A percentile compares a stretch with the other conserved stretches of the same genome.
phyloP scores from a whole-genome alignment of 30 jellyfish, hydroid and myxozoan genomes.

The Rhopilema esculentum region DNA sequence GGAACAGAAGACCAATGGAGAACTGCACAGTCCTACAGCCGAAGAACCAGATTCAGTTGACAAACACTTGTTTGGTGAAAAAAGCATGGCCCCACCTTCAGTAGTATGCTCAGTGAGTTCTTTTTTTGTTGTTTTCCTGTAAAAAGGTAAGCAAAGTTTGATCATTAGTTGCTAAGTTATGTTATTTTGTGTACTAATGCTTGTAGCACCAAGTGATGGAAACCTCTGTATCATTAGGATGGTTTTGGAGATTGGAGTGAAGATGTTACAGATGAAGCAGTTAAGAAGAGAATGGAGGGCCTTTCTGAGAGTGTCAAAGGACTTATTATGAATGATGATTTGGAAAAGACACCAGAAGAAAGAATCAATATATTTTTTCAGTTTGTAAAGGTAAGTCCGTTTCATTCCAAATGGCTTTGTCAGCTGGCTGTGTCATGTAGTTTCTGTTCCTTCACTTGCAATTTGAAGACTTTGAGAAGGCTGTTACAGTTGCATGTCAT shows the following conservation, averaged over 20 bases:
- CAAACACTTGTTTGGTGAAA: conserved; percentile 48
- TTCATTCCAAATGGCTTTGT: neutral
- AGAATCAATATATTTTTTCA: conserved; percentile 91
- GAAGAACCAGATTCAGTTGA: conserved; percentile 80
- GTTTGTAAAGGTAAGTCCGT: conserved; percentile 89
- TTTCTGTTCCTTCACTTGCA: too few species aligned
- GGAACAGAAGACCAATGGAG: conserved; percentile 61
- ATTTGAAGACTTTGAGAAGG: too few species aligned
- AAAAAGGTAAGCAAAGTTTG: too few species aligned
- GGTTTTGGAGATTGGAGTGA: conserved; percentile 95
- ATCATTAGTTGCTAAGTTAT: too few species aligned
- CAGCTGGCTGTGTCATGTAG: neutral
- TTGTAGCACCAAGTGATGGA: too few species aligned
- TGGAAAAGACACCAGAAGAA: conserved; percentile 89
- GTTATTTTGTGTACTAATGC: too few species aligned
- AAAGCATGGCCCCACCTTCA: conserved; percentile 56
- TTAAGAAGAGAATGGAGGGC: conserved; percentile 83
- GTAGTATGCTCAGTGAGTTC: conserved; percentile 39
- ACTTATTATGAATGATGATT: conserved; percentile 89
- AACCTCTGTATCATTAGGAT: too few species aligned
- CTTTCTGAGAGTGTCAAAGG: conserved; percentile 95
- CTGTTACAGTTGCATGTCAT: too few species aligned
- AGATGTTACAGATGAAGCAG: conserved; percentile 98
- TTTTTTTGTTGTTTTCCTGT: neutral
- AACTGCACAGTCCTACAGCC: conserved; percentile 67